Evolutionary conservation across 35 echinoderm and acorn worm species (phyloP), one percentile per base, ranked within the genome.

Genomic region (Amphiura filiformis): DNA sequence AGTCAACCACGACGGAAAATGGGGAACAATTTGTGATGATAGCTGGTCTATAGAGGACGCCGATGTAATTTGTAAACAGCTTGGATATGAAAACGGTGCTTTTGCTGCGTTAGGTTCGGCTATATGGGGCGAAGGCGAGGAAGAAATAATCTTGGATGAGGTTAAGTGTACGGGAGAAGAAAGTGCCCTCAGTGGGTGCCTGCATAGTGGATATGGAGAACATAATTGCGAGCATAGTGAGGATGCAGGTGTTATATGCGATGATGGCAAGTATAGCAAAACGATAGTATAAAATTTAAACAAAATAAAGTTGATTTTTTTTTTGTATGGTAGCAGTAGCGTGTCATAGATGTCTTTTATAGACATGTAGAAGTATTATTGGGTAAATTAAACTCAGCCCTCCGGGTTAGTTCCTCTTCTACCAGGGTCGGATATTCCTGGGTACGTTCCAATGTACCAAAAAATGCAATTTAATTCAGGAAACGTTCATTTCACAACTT

Each of bases 1-100:
- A 80, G 61, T 92, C 15, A 35, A 39, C 7, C 18, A 37, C 12
- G 32, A 61, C n/a, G 78, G 84, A 9, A 39, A 79, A 35, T 92
- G 90, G 90, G 90, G 90, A 17, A 92, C 90, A 0, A 40, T 92
- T 31, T 92, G 90, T 65, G 90, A 92, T 49, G 90, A 92, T 56
- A 80, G 34, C 12, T 92, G 77, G 77, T 77, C 80, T 32, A 57
- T 38, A 2, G 32, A 81, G 5, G 90, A 92, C 32, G 90, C 90
- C 34, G 28, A 90, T 30, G 89, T 90, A 26, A 81, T 85, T 13
- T 90, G 89, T 38, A 76, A 79, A 22, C 82, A 84, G 89, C 89
- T 90, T 0, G 89, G 89, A 34, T 90, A 56, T 34, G 36, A 7
- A 33, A 56, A 84, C 15, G 89, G 89, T 17, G 89, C 89, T 15